Base-by-base conservation (phyloP, 2,888 invertebrate genomes). In the Dendrolimus pini region DNA sequence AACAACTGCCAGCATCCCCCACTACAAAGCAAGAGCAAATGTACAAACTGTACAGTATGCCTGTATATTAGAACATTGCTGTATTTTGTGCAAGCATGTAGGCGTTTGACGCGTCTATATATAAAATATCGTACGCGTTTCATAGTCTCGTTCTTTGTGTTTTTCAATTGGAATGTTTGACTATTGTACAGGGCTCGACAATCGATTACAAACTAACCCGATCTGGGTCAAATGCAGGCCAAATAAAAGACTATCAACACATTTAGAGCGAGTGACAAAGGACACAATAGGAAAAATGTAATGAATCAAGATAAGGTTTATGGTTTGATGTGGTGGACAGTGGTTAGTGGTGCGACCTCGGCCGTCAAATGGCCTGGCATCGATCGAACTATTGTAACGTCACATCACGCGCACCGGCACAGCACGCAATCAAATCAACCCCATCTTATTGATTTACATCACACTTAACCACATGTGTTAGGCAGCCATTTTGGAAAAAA, bases 271-370 rank as follows among this genome's bases (percentile, higher is more conserved):
- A 67, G 65, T 65, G 74, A 84, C 85, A 87, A 89, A 83, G 80
- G 77, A 66, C 71, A 79, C 76, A 77, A 78, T 74, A 78, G 77
- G 70, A 75, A 78, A 76, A 76, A 67, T 66, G 75, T 78, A 82
- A 83, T 86, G 83, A 83, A 89, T 89, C 89, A 83, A 84, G 89
- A 89, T 90, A 89, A 89, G 86, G 71, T 74, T 76, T 75, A 72
- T 84, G 77, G 30, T 30, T 6, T 30, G 30, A 30, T 30, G 30
- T 47, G 47, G 83, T 87, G 89, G 88, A 86, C 86, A 86, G 78
- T 47, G 47, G 9, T 47, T 12, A 47, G 47, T 77, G 70, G 81
- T 77, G 71, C 89, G 88, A 87, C 89, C 89, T 89, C 89, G 88
- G 89, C 89, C 89, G 81, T 86, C 89, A 89, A 89, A 87, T 78